Conservation (phyloP, 2,797 vertebrate genomes). For the Sparus aurata region DNA sequence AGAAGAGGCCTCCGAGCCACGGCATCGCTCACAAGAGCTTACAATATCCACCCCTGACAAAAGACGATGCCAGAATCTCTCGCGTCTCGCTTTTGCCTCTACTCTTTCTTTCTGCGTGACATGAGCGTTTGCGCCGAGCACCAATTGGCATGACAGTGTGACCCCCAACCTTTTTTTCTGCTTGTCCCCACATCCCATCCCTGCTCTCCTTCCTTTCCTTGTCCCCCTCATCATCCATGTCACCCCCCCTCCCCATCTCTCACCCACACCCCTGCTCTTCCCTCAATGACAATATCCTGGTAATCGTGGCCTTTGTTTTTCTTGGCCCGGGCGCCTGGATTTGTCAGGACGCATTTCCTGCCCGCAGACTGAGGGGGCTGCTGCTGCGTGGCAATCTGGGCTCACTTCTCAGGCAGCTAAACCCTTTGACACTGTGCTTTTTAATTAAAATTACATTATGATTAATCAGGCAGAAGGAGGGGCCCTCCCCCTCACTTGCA, state of each 20-base stretch:
- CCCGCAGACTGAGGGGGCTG: slow-evolving; percentile 94
- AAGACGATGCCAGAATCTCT: slow-evolving; percentile 71
- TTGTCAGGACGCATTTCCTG: slow-evolving; percentile 96
- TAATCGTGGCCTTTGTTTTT: slow-evolving; percentile 91
- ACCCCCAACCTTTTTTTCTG: slow-evolving; percentile 72
- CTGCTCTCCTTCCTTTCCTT: slow-evolving; percentile 46
- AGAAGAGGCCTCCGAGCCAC: slow-evolving; percentile 50
- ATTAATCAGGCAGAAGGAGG: slow-evolving; percentile 99
- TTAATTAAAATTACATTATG: slow-evolving; percentile 99
- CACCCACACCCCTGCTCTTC: slow-evolving; percentile 64
- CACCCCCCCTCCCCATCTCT: slow-evolving; percentile 41
- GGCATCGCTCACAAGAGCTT: slow-evolving; percentile 78
- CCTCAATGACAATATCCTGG: slow-evolving; percentile 82
- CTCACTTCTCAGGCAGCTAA: slow-evolving; percentile 99
- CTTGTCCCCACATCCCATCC: slow-evolving; percentile 61
- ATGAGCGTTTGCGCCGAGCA: slow-evolving; percentile 72
- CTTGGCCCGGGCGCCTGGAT: slow-evolving; percentile 88
- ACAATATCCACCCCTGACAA: slow-evolving; percentile 76
- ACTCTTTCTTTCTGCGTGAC: slow-evolving; percentile 68
- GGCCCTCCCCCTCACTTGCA: slow-evolving; percentile 73
- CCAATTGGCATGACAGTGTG: slow-evolving; percentile 84
- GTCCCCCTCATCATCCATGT: slow-evolving; percentile 55
- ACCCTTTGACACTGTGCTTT: slow-evolving; percentile 99
- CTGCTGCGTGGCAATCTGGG: slow-evolving; percentile 98
- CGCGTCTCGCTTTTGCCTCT: slow-evolving; percentile 66